Evolutionary conservation across 1,140 invertebrate genomes (phyloP).

Genomic region (Lanistes nyassanus): DNA sequence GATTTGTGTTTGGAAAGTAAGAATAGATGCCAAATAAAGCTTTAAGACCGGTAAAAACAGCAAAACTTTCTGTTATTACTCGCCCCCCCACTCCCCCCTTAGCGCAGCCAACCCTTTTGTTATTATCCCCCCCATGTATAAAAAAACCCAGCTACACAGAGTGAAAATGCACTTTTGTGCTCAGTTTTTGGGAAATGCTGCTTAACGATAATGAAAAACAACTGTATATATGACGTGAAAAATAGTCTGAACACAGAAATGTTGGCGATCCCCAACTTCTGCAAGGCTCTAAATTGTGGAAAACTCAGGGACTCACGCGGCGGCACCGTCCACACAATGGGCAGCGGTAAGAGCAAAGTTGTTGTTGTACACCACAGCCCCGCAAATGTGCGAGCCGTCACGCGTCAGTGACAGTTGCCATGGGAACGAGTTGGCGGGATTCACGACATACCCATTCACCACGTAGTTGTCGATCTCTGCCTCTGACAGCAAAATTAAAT

Average conservation of each 20-base stretch:
- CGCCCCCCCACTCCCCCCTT: too few species aligned
- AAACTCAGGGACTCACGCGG: neutral
- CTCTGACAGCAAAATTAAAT: neutral
- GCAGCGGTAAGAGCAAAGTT: conserved; percentile 23
- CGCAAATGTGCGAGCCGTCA: conserved; percentile 23
- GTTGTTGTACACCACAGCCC: conserved; percentile 16
- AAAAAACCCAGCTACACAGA: neutral
- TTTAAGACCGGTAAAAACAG: too few species aligned
- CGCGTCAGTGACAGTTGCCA: conserved; percentile 24
- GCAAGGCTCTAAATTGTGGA: neutral
- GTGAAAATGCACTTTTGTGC: neutral
- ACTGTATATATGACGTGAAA: neutral
- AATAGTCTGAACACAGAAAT: neutral
- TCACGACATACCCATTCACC: conserved; percentile 13
- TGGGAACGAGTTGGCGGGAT: conserved; percentile 16
- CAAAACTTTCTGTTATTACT: too few species aligned
- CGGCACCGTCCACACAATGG: conserved; percentile 21
- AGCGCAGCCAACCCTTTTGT: too few species aligned
- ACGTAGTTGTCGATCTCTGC: neutral
- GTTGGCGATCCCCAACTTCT: too few species aligned
- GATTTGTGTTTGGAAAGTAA: too few species aligned
- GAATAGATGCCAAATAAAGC: too few species aligned
- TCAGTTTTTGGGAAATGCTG: neutral
- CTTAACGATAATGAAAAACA: neutral
- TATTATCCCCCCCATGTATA: neutral